These are phyloP conservation scores for Cetonia aurata DNA, from an alignment of 2,888 invertebrate species.

Conservation along the genomic window DNA sequence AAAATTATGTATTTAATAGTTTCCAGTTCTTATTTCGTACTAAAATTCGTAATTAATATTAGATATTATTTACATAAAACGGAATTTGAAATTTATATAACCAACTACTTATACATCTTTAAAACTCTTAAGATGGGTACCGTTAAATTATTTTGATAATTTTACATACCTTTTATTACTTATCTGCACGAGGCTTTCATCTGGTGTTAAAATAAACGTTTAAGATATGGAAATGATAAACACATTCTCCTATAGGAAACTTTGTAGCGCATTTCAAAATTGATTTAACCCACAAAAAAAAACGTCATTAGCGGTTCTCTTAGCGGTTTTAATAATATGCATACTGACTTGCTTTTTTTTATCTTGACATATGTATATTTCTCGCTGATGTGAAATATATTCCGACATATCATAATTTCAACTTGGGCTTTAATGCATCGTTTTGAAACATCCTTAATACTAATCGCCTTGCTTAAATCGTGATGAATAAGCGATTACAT, in stretches of 20 bases:
- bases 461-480: slow-evolving; percentile 19
- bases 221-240: neutral
- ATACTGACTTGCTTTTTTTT: slow-evolving; percentile 8
- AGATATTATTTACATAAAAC: too few relatives aligned
- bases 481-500: slow-evolving; percentile 23
- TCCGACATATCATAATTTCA: neutral
- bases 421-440: neutral
- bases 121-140: too few relatives aligned
- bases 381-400: neutral
- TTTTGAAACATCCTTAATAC: slow-evolving; percentile 1
- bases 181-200: neutral
- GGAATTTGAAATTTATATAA: too few relatives aligned
- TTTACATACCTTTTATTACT: neutral
- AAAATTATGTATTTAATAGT: too few relatives aligned
- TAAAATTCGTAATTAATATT: too few relatives aligned
- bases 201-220: neutral
- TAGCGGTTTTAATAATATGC: slow-evolving; percentile 20
- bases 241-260: neutral
- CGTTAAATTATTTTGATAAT: too few relatives aligned
- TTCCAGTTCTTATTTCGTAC: too few relatives aligned
- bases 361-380: slow-evolving; percentile 17
- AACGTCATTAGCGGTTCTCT: slow-evolving; percentile 7
- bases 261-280: slow-evolving; percentile 14
- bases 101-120: too few relatives aligned
- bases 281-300: slow-evolving; percentile 18